Conservation (phyloP, 2,888 invertebrate genomes). For the Synergus itoensis region DNA sequence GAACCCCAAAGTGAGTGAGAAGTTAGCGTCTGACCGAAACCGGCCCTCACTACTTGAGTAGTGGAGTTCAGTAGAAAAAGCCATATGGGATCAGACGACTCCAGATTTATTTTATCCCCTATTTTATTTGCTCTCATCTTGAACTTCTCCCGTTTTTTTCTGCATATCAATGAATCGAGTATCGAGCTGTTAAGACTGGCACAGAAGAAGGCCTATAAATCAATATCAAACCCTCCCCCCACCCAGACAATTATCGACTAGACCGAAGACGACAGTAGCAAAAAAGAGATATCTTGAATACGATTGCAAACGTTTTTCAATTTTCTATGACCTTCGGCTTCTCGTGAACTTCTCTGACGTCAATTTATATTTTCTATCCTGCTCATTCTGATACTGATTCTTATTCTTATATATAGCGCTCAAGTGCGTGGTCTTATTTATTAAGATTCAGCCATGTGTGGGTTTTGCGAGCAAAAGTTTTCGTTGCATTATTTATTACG, state of each 20-base stretch:
- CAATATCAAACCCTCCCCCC: background rate
- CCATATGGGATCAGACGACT: slow-evolving; percentile 2
- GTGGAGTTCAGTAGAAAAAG: slow-evolving; percentile 26
- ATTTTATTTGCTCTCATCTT: background rate
- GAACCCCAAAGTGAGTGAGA: background rate
- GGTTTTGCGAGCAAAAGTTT: background rate
- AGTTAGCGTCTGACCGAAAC: slow-evolving; percentile 10
- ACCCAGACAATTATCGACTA: background rate
- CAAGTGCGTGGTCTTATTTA: slow-evolving; percentile 7
- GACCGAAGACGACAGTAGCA: background rate
- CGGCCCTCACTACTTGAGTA: slow-evolving; percentile 17
- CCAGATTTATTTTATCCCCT: slow-evolving; percentile 15
- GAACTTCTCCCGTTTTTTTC: background rate
- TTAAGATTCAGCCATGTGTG: background rate
- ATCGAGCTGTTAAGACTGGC: background rate
- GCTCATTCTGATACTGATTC: background rate
- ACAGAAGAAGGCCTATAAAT: background rate
- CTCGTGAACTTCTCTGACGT: background rate
- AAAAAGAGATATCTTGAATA: background rate
- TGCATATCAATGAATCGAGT: background rate
- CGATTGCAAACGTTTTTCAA: slow-evolving; percentile 7
- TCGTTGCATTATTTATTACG: background rate
- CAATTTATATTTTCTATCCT: background rate
- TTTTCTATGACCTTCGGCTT: slow-evolving; percentile 2
- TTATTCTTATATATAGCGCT: background rate